Base-by-base conservation (phyloP, 2,888 invertebrate genomes). In the Hyposoter dolosus region DNA sequence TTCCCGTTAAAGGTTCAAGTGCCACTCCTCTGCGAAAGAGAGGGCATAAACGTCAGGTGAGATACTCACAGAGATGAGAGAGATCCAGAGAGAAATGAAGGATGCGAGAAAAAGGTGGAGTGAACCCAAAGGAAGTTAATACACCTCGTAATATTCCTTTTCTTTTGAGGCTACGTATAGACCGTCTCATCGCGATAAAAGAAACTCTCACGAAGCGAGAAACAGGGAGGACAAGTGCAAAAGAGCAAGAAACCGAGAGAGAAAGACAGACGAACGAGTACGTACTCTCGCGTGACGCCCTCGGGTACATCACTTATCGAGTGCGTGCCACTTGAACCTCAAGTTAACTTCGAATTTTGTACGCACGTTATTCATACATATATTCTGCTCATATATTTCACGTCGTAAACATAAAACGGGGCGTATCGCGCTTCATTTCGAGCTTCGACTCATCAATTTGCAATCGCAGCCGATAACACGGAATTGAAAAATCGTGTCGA, bases 261-360 rank as follows among this genome's bases (percentile, higher is more conserved):
- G n/a, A 35, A 23, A 53, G 28, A 40, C 12, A 53, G 65, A 60
- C 1, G 50, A 5, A 66, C n/a, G 23, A 10, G 45, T 69, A 43
- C 78, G 74, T 28, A 69, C 32, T 28, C 45, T 69, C 45, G 47
- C 69, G 69, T 82, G 76, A 82, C 82, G 76, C 82, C 77, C 76
- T 77, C 82, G 69, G 71, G 77, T 77, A 82, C 82, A 56, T 69
- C 56, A 60, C 76, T 45, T 81, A 45, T 47, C 19, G 76, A 71
- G 76, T 82, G 76, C 82, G 40, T 35, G 82, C 69, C 50, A 45
- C 71, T 78, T 71, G 69, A 71, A 77, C 77, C 50, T 76, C 50
- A 40, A 71, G 71, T 50, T 77, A 63, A 76, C 56, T 74, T 28
- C 15, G 45, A 69, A 69, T 69, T 45, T 47, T 76, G 65, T 68